Base-by-base conservation (phyloP, 2,888 invertebrate species). In the Prosapia bicincta region DNA sequence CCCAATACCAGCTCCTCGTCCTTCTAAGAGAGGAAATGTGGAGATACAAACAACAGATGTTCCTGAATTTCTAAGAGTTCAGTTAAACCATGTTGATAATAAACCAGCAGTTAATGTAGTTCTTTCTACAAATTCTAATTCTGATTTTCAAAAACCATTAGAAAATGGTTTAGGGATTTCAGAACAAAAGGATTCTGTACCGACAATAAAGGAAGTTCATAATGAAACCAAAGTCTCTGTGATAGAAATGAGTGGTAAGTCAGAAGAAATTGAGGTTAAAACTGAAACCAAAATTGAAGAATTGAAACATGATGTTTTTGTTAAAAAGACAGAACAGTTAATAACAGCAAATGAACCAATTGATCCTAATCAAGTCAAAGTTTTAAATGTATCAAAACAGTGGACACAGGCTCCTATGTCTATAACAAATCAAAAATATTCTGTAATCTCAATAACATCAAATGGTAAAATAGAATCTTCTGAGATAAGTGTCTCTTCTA, bases 31-130 rank as follows among this genome's bases (percentile, higher is more conserved):
- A 43, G 76, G 74, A n/a, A 74, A 54, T 68, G 26, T 68, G 24
- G 71, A 71, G n/a, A 23, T 66, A 7, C 32, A 72, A 71, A 73
- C 76, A 26, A 66, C 74, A 25, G 32, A 43, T 66, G 86, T 91
- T 15, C 91, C 92, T 0, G 92, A 93, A 83, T 92, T 92, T 82
- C 85, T 92, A 78, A 90, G 90, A 81, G 90, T 91, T 75, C 92
- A 92, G 83, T 82, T 92, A 68, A 91, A 92, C 82, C 90, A 90
- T 83, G 90, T 92, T 6, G 92, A 92, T 81, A 85, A 87, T 10
- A 88, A 89, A 80, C 88, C 90, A 0, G 82, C 87, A 10, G 89
- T 88, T 32, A 90, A 91, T 82, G 87, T 92, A 32, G 90, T 92
- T 71, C 85, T 92, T 79, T 89, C 91, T 26, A 90, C 90, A 77